Percentiles rank a stretch among this genome's conserved stretches.
Evolutionary conservation across 2,797 vertebrate genomes (phyloP).

Genomic region (Acestrorhynchus altus): DNA sequence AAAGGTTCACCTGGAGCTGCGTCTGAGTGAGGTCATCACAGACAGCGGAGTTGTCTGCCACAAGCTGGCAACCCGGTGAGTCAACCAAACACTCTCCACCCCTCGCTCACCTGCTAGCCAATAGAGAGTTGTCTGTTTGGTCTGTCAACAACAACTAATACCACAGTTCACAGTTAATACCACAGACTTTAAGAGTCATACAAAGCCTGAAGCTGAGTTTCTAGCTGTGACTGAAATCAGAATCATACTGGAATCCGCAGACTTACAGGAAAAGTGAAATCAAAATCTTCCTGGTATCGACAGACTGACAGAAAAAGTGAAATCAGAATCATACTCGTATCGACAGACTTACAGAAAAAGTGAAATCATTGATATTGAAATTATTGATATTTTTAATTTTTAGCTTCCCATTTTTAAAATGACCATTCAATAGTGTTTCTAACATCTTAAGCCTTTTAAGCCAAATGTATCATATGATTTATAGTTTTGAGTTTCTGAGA

Average conservation of each 20-base stretch:
- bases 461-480: too few relatives aligned
- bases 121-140: conserved; percentile 22
- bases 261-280: neutral
- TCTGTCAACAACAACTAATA: neutral
- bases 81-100: conserved; percentile 23
- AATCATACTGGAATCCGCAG: too few relatives aligned
- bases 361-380: too few relatives aligned
- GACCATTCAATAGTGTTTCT: too few relatives aligned
- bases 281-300: too few relatives aligned
- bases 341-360: too few relatives aligned
- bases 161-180: neutral
- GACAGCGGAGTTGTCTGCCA: conserved; percentile 93
- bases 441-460: too few relatives aligned
- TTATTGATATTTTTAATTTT: too few relatives aligned
- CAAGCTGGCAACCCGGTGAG: conserved; percentile 95
- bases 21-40: conserved; percentile 97
- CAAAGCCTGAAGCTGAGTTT: neutral
- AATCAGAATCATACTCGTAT: neutral
- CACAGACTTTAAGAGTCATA: too few relatives aligned
- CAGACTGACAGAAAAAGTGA: neutral
- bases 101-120: conserved; percentile 8
- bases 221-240: neutral
- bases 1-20: conserved; percentile 95
- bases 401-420: too few relatives aligned
- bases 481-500: too few relatives aligned